Percentiles rank a stretch among this genome's conserved stretches.
Conservation (phyloP, 1,140 invertebrate species). For the Idris sp. region DNA sequence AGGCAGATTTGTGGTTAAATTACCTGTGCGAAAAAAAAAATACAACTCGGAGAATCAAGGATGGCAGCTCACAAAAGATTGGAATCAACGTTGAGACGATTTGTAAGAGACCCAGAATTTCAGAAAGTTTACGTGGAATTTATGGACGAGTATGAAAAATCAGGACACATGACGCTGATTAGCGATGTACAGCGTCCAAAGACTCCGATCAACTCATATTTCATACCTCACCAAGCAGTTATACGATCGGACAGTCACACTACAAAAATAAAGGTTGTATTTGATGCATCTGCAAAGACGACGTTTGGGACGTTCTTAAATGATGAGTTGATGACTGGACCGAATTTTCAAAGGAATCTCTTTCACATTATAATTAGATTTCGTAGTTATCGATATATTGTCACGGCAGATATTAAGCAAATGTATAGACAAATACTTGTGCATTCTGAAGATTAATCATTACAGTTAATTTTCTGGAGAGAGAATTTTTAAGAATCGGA, state of each 20-base stretch:
- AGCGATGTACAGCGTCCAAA: not conserved
- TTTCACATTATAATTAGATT: slow-evolving; percentile 26
- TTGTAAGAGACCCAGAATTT: not conserved
- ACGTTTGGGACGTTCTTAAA: slow-evolving; percentile 26
- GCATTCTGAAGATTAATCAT: slow-evolving; percentile 13
- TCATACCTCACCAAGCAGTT: slow-evolving; percentile 45
- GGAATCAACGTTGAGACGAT: not conserved
- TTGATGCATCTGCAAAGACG: slow-evolving; percentile 11
- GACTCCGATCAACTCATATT: slow-evolving; percentile 5
- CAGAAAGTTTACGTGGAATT: slow-evolving; percentile 8
- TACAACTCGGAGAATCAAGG: not conserved
- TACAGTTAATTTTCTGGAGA: slow-evolving; percentile 21
- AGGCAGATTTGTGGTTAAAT: slow-evolving; percentile 1
- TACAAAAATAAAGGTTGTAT: not conserved
- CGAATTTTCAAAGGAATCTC: slow-evolving; percentile 20
- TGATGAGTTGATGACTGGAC: slow-evolving; percentile 27
- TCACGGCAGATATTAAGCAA: slow-evolving; percentile 11
- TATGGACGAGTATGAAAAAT: slow-evolving; percentile 7
- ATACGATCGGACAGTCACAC: slow-evolving; percentile 4
- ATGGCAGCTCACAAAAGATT: not conserved
- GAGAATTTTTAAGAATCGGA: not conserved
- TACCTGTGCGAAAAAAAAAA: too few relatives aligned
- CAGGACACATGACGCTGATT: slow-evolving; percentile 17
- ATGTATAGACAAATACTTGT: slow-evolving; percentile 19
- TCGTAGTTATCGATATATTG: slow-evolving; percentile 4